phyloP scores from a whole-genome alignment of 1,140 invertebrate species.

The Drosophila takahashii region DNA sequence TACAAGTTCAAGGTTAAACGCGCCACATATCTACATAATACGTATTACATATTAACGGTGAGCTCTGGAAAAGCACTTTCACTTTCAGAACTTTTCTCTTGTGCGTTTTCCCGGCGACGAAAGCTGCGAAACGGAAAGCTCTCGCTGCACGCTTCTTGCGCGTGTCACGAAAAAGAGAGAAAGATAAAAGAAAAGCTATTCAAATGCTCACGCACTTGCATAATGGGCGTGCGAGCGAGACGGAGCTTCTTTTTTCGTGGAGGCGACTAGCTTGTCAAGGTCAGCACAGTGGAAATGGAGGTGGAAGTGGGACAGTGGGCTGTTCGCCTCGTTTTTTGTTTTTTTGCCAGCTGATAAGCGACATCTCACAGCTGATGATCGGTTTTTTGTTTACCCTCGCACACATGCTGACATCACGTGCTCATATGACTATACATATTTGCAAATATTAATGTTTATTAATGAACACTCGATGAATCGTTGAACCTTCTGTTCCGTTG shows the following conservation, averaged over 20 bases:
- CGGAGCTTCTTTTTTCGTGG: conserved; percentile 18
- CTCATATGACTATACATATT: not conserved
- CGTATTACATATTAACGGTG: conserved; percentile 8
- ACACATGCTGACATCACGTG: conserved; percentile 21
- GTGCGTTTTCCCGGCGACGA: conserved; percentile 29
- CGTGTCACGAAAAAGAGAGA: conserved; percentile 33
- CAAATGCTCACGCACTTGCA: conserved; percentile 48
- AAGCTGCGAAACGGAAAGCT: conserved; percentile 41
- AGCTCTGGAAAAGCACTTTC: conserved; percentile 51
- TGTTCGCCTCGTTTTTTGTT: conserved; percentile 4
- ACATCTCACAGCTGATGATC: conserved; percentile 64
- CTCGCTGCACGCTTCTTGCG: conserved; percentile 36
- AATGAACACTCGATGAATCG: conserved; percentile 23
- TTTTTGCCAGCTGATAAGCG: conserved; percentile 46
- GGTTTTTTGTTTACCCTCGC: conserved; percentile 66
- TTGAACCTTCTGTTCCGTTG: conserved; percentile 30
- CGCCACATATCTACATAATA: not conserved
- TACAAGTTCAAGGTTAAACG: conserved; percentile 73
- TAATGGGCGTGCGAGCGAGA: conserved; percentile 46
- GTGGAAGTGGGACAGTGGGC: conserved; percentile 18
- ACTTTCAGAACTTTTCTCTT: conserved; percentile 56
- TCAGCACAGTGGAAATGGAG: conserved; percentile 17
- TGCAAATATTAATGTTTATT: conserved; percentile 5
- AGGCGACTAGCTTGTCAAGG: conserved; percentile 52
- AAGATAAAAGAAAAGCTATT: conserved; percentile 27